A percentile compares a stretch with the other conserved stretches of the same genome.
These are phyloP conservation scores for Ennomos quercinarius DNA, from an alignment of 2,888 invertebrate species.

Conservation along the genomic window DNA sequence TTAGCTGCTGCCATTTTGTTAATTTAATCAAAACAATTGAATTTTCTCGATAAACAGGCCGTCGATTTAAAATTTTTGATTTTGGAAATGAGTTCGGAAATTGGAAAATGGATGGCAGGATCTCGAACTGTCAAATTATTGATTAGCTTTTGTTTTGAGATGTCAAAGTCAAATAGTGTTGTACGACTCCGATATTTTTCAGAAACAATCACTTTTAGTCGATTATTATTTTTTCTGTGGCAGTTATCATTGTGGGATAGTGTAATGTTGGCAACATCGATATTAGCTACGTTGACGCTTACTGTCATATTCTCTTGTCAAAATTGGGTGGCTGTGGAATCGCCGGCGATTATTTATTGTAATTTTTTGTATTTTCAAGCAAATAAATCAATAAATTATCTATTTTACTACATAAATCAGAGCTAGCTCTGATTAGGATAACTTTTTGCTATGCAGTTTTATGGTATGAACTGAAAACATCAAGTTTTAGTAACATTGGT, in stretches of 20 bases:
- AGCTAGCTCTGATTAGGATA: constrained; percentile 39
- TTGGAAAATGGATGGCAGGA: constrained; percentile 28
- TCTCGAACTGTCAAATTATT: constrained; percentile 21
- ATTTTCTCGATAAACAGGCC: constrained; percentile 29
- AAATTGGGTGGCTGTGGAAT: constrained; percentile 15
- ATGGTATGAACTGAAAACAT: constrained; percentile 53
- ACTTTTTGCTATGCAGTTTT: constrained; percentile 55
- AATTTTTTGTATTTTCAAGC: not conserved
- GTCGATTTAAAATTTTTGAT: constrained; percentile 49
- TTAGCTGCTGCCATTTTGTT: constrained; percentile 76
- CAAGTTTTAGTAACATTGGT: constrained; percentile 25
- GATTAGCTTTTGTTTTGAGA: too few relatives aligned
- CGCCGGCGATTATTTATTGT: constrained; percentile 16
- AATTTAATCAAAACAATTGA: constrained; percentile 65
- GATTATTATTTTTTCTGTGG: not conserved
- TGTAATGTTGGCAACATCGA: constrained; percentile 44
- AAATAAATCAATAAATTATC: not conserved
- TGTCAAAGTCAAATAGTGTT: too few relatives aligned
- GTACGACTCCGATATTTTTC: too few relatives aligned
- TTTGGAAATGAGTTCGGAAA: constrained; percentile 52
- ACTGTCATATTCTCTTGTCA: constrained; percentile 60
- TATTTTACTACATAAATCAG: constrained; percentile 33
- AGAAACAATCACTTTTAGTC: constrained; percentile 8
- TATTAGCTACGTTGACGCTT: constrained; percentile 68
- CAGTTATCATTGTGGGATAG: too few relatives aligned